Conservation (phyloP, 2,113 vertebrate genomes). For the Rana temporaria region DNA sequence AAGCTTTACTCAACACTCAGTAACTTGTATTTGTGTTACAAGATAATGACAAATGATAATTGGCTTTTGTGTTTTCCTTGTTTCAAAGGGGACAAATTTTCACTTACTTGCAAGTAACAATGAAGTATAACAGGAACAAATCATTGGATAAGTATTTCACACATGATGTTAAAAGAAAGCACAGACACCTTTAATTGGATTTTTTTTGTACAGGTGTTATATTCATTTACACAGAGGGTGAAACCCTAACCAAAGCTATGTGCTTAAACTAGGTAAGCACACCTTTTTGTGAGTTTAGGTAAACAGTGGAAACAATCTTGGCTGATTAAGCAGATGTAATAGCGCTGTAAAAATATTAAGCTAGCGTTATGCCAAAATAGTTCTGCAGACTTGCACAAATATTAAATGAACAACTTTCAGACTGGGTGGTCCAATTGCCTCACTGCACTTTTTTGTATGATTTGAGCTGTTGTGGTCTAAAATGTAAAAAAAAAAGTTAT, state of each 20-base stretch:
- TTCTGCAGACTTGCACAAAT: slow-evolving; percentile 41
- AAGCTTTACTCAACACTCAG: slow-evolving; percentile 28
- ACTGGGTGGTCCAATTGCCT: slow-evolving; percentile 40
- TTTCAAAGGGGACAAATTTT: slow-evolving; percentile 58
- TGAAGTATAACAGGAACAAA: slow-evolving; percentile 56
- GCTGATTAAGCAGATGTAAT: slow-evolving; percentile 50
- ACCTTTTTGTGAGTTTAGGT: slow-evolving; percentile 28
- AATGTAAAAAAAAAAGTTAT: slow-evolving; percentile 6
- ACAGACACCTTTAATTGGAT: slow-evolving; percentile 27
- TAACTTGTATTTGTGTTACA: slow-evolving; percentile 59
- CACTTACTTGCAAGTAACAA: slow-evolving; percentile 43
- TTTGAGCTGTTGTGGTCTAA: slow-evolving; percentile 31
- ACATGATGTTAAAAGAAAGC: slow-evolving; percentile 45
- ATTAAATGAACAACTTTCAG: slow-evolving; percentile 32
- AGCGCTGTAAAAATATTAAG: slow-evolving; percentile 25
- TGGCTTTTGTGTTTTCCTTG: slow-evolving; percentile 60
- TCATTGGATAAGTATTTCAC: slow-evolving; percentile 46
- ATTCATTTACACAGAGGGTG: slow-evolving; percentile 28
- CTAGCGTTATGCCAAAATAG: slow-evolving; percentile 36
- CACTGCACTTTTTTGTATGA: slow-evolving; percentile 20
- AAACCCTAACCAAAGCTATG: slow-evolving; percentile 44
- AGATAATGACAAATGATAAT: slow-evolving; percentile 50
- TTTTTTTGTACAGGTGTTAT: slow-evolving; percentile 22
- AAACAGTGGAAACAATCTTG: slow-evolving; percentile 48
- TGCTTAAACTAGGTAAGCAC: slow-evolving; percentile 31